Evolutionary conservation across 1,140 invertebrate species (phyloP).

Genomic region (Drosophila repletoides): DNA sequence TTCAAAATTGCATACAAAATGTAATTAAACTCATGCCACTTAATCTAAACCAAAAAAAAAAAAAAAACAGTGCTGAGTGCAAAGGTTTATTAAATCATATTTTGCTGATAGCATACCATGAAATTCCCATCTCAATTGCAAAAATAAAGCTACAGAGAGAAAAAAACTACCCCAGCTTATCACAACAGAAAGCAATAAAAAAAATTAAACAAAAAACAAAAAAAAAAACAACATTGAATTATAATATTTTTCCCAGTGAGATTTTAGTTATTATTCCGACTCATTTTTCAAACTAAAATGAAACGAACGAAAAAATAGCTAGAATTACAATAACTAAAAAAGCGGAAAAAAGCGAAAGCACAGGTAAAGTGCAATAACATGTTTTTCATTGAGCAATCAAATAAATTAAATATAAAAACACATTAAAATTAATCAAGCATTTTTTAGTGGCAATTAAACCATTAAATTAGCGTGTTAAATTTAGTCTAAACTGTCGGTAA

Average conservation of each 20-base stretch:
- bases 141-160: neutral
- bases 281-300: too few relatives aligned
- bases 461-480: slow-evolving; percentile 12
- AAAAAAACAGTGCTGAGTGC: too few relatives aligned
- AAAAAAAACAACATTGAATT: slow-evolving; percentile 1
- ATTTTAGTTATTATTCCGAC: too few relatives aligned
- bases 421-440: neutral
- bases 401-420: neutral
- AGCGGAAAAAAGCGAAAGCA: too few relatives aligned
- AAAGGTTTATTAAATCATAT: neutral
- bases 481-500: neutral
- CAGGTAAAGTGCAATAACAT: slow-evolving; percentile 2
- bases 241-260: too few relatives aligned
- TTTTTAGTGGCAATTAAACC: slow-evolving; percentile 21
- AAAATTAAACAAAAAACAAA: slow-evolving; percentile 10
- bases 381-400: neutral
- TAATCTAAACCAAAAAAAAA: too few relatives aligned
- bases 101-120: neutral
- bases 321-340: too few relatives aligned
- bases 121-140: neutral
- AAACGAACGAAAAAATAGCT: too few relatives aligned
- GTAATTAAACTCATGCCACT: too few relatives aligned
- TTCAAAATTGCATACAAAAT: too few relatives aligned
- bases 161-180: slow-evolving; percentile 28
- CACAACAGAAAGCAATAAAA: slow-evolving; percentile 38